Conservation (phyloP, 2,113 vertebrate species). For the Leuciscus idus region DNA sequence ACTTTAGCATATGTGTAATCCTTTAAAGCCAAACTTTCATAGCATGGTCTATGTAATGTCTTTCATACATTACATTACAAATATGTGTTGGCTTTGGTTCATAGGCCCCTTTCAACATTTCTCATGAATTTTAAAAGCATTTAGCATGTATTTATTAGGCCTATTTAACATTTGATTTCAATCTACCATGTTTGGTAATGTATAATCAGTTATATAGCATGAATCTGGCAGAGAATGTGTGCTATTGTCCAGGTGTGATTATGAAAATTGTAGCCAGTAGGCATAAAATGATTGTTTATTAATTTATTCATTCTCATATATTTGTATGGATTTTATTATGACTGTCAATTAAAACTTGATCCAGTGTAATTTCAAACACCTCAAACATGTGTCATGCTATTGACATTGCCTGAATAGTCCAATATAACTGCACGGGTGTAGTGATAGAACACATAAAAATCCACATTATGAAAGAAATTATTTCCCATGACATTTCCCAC, state of each 20-base stretch:
- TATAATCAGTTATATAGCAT: neutral
- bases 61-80: constrained; percentile 48
- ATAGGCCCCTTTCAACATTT: constrained; percentile 30
- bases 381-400: neutral
- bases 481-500: neutral
- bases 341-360: neutral
- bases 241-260: neutral
- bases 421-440: neutral
- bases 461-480: neutral
- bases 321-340: neutral
- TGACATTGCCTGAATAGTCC: neutral
- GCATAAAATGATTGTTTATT: neutral
- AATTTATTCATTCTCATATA: neutral
- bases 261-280: neutral
- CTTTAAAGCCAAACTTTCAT: constrained; percentile 49
- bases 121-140: constrained; percentile 42
- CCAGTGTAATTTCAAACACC: neutral
- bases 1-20: constrained; percentile 41
- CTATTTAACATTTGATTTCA: constrained; percentile 26
- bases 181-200: neutral
- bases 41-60: constrained; percentile 13
- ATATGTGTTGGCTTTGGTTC: constrained; percentile 26
- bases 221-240: neutral
- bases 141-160: constrained; percentile 35
- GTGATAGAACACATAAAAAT: neutral